Evolutionary conservation across 2,888 invertebrate species (phyloP), one percentile per base, ranked within the genome.

Genomic region (Parthenolecanium corni): DNA sequence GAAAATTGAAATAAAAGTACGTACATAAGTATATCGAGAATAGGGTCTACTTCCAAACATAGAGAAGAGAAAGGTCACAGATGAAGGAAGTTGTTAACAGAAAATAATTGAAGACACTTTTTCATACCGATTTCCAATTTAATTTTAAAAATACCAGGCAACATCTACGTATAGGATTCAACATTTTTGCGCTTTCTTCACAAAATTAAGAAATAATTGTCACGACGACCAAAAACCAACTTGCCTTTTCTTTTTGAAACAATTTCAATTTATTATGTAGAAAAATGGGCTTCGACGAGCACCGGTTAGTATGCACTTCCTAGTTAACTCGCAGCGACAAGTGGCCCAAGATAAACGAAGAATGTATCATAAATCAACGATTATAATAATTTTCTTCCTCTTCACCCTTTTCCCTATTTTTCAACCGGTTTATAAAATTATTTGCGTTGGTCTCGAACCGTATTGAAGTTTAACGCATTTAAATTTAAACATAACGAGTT

Each of bases 381-480:
- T 61, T 61, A 61, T 61, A 20, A 61, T 61, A 31, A 31, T 31
- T 31, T 31, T 31, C 31, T 31, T 31, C 9, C 9, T 31, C 9
- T 31, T 31, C 9, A 4, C 31, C 9, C 31, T 31, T 31, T 9
- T 31, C 31, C 9, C 51, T 49, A 49, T 36, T 49, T 20, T 44
- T 21, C 49, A 61, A 61, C 61, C 61, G 61, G 61, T 61, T 61
- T 58, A 52, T 31, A 14, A 52, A 52, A 52, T 52, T 52, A 52
- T 52, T 52, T 23, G 52, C 25, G 52, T 52, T 31, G 52, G 52
- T 52, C 44, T 52, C 16, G 16, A 31, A 25, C 52, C 24, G 14
- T 52, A 36, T 52, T 52, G 36, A 52, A 52, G 25, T 52, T 52
- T 49, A 21, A 44, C 9, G 23, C 21, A 49, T 49, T 49, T 49